Evolutionary conservation across 1,140 invertebrate genomes (phyloP), one percentile per base, ranked within the genome.

Genomic region (Drosophila equinoxialis): DNA sequence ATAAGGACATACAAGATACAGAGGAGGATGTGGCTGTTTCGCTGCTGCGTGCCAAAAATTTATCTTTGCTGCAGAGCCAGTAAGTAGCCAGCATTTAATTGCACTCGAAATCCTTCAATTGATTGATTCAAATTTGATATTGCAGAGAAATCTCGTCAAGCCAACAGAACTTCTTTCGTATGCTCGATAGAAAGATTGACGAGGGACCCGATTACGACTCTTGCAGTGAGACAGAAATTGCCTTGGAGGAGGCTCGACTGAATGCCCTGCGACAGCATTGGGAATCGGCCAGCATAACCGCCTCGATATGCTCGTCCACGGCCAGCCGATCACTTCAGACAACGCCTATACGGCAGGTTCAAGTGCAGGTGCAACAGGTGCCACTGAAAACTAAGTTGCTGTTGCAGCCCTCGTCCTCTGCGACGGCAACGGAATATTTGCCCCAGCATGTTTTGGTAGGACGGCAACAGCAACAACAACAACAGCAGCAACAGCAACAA

Each of bases 111-210:
- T 13, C 37, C 37, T 39, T 13, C 37, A 39, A 39, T 13, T 39
- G 3, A 39, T 13, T 39, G 30, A 30, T 13, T 5, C 13, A 39
- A 3, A 5, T 39, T 39, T 11, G 10, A 1, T 39, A 1, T 96
- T 95, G 14, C 94, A 97, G 96, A 92, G 96, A 97, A 93, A 94
- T 97, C 90, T 97, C 96, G 57, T 94, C 94, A 67, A 97, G 97
- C 92, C 96, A 97, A 92, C 94, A 96, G 84, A 96, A 97, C 89
- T 98, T 98, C 93, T 98, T 98, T 93, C 96, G 95, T 91, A 97
- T 97, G 96, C 93, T 98, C 75, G 97, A 97, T 90, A 96, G 97
- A 90, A 98, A 97, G 94, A 97, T 97, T 90, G 96, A 97, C 93
- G 96, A 95, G 95, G 95, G 95, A 68, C 95, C 94, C 61, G 95